Conservation (phyloP, 2,113 vertebrate species). For the Microtus richardsoni region DNA sequence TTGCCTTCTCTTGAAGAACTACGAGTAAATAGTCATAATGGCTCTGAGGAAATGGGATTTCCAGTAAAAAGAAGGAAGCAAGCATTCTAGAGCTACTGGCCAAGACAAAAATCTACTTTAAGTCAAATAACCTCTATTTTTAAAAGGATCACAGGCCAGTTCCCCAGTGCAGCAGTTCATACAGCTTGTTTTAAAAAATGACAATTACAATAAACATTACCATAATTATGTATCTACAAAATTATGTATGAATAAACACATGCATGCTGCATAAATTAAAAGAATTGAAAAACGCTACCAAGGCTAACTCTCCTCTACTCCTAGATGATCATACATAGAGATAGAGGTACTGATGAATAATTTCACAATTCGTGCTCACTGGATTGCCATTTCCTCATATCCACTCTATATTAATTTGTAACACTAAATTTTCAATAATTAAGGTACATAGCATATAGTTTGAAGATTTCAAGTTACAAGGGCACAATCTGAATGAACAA, state of each 20-base stretch:
- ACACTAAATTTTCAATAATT: neutral
- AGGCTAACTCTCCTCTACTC: neutral
- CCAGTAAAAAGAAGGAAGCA: neutral
- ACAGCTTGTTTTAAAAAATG: neutral
- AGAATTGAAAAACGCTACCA: neutral
- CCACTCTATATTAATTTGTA: neutral
- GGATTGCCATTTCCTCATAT: neutral
- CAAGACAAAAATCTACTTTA: neutral
- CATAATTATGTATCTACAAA: neutral
- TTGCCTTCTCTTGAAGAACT: neutral
- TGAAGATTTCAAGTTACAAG: neutral
- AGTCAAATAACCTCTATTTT: neutral
- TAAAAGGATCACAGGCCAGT: neutral
- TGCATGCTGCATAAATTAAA: neutral
- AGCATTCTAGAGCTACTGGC: neutral
- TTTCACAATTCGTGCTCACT: neutral
- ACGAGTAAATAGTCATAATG: neutral
- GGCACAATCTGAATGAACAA: neutral
- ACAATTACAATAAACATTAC: neutral
- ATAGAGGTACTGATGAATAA: neutral
- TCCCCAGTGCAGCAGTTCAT: neutral
- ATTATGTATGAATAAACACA: neutral
- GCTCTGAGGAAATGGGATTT: neutral
- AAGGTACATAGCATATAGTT: neutral
- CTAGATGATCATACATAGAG: neutral